phyloP scores from a whole-genome alignment of 2,113 vertebrate species.

The Hypanus sabinus region DNA sequence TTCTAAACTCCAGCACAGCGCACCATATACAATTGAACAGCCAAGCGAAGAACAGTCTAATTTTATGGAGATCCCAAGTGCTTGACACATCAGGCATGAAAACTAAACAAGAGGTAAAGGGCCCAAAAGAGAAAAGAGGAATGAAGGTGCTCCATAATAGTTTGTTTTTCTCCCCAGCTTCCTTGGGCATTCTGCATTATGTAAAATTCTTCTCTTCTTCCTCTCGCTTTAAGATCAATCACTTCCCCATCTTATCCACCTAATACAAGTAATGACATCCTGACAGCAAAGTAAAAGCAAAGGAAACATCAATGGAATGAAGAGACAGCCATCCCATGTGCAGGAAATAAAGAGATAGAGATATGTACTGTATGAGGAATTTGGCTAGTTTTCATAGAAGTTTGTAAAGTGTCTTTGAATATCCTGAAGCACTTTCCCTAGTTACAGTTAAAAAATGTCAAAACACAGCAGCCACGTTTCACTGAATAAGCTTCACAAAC shows the following conservation, averaged over 20 bases:
- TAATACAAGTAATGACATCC: background rate
- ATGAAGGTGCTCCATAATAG: background rate
- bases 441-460: no score
- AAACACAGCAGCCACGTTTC: no score
- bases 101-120: background rate
- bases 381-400: no score
- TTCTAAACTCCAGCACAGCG: background rate
- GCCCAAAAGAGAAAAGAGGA: background rate
- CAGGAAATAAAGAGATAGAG: background rate
- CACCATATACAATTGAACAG: conserved; percentile 16
- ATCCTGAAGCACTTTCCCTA: no score
- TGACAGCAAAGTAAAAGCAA: background rate
- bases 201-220: background rate
- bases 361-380: background rate
- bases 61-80: background rate
- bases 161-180: background rate
- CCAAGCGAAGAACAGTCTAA: background rate
- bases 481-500: no score
- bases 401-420: no score
- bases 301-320: background rate
- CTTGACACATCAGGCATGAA: background rate
- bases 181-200: background rate
- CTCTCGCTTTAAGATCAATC: background rate
- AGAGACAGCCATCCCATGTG: background rate
- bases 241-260: background rate